These are phyloP conservation scores for Epinotia brunnichana DNA, from an alignment of 2,888 invertebrate genomes.

Conservation along the genomic window DNA sequence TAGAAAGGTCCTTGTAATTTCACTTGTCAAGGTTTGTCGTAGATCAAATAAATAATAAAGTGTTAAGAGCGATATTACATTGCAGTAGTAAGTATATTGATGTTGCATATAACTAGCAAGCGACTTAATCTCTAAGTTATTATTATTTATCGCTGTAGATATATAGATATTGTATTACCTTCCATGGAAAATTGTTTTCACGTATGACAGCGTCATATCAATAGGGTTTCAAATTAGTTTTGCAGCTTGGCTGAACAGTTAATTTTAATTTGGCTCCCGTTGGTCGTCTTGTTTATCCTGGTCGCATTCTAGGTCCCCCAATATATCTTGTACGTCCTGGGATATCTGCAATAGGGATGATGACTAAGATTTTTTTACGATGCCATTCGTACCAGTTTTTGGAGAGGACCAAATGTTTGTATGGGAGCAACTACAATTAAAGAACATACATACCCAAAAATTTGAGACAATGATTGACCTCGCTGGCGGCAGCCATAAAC, in stretches of 20 bases:
- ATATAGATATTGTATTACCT: constrained; percentile 13
- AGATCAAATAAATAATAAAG: not conserved
- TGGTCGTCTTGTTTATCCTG: constrained; percentile 20
- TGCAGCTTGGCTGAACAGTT: not conserved
- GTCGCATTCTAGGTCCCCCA: constrained; percentile 52
- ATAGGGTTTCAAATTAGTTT: constrained; percentile 8
- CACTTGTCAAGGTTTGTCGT: not conserved
- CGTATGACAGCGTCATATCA: constrained; percentile 12
- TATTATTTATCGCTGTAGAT: not conserved
- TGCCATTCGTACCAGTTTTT: too few relatives aligned
- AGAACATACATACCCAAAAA: too few relatives aligned
- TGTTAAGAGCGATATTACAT: not conserved
- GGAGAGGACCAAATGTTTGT: too few relatives aligned
- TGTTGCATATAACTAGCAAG: not conserved
- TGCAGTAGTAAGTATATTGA: too few relatives aligned
- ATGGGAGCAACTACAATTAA: too few relatives aligned
- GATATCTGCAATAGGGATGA: constrained; percentile 60
- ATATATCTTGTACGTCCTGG: constrained; percentile 56
- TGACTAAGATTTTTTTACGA: too few relatives aligned
- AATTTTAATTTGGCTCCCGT: constrained; percentile 9
- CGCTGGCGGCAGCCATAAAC: too few relatives aligned
- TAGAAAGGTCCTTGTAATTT: not conserved
- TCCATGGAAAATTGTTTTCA: constrained; percentile 24
- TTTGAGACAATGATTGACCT: too few relatives aligned
- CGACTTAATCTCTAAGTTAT: not conserved